Base-by-base conservation (phyloP, 2,888 invertebrate genomes). In the Actias luna region DNA sequence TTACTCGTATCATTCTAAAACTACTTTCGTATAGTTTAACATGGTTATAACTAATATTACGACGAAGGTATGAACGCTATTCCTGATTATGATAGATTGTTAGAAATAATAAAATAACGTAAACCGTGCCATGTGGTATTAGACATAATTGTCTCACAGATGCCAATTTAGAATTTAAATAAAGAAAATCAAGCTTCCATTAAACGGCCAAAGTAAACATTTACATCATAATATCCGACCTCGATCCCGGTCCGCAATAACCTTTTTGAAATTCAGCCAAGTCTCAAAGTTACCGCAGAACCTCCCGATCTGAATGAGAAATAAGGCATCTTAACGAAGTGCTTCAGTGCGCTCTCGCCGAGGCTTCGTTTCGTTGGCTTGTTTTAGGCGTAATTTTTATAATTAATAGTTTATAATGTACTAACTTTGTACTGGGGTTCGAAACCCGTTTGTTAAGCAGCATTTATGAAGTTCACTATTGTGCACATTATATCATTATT, bases 241-340 rank as follows among this genome's bases (percentile, higher is more conserved):
- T 59, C 59, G 59, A 39, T 27, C 29, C 50, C 42, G 29, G 42
- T 29, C 29, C 55, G 55, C 57, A 62, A 22, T 57, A 31, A 29
- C 18, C 69, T 76, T 63, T 70, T 76, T 74, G 69, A 77, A 76
- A 77, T 74, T 77, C 76, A 68, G 69, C 66, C 65, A 65, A 62
- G 59, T 69, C 67, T 63, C 63, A 69, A 78, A 76, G 65, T 76
- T 77, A 70, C 64, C 64, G 55, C 55, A 50, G 70, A 68, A 65
- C 68, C 58, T 65, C 69, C 62, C 62, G 66, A 63, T 66, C 67
- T 69, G 70, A 76, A 76, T 76, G 69, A 66, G 67, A 71, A 70
- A 70, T 71, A 68, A 69, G 63, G 61, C 64, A 50, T 25, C 70
- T 68, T 72, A 69, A 71, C 69, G 69, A 76, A 71, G 67, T 67